Evolutionary conservation across 2,797 vertebrate species (phyloP).

Genomic region (Brachymystax lenok): DNA sequence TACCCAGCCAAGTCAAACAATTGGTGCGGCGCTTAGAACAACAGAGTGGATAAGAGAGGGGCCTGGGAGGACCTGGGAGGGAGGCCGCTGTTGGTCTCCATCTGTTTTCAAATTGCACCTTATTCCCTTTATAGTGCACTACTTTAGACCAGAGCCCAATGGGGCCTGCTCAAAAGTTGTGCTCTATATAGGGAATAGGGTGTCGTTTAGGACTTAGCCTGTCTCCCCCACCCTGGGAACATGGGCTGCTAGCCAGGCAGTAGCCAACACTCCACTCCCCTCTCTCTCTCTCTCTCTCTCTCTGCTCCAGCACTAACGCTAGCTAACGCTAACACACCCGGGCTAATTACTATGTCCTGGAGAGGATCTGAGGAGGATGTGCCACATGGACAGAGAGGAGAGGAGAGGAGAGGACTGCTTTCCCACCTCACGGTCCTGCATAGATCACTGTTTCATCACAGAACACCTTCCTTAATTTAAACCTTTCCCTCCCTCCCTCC

Average conservation of each 20-base stretch:
- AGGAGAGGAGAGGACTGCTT: slow-evolving; percentile 73
- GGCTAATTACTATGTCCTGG: slow-evolving; percentile 78
- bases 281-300: slow-evolving; percentile 65
- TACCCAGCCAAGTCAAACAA: slow-evolving; percentile 84
- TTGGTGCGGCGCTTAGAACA: slow-evolving; percentile 78
- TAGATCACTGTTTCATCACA: slow-evolving; percentile 70
- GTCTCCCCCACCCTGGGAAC: slow-evolving; percentile 70
- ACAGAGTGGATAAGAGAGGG: slow-evolving; percentile 70
- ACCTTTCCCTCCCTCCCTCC: slow-evolving; percentile 38
- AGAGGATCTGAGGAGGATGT: slow-evolving; percentile 82
- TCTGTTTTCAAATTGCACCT: not conserved
- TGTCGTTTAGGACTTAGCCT: slow-evolving; percentile 12
- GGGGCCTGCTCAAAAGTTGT: no score
- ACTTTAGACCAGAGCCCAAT: not conserved
- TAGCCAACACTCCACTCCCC: slow-evolving; percentile 56
- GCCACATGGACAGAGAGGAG: slow-evolving; percentile 80
- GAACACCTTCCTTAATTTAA: slow-evolving; percentile 66
- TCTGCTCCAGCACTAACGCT: slow-evolving; percentile 63
- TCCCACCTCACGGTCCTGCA: slow-evolving; percentile 77
- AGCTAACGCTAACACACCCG: slow-evolving; percentile 64
- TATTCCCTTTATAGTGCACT: not conserved
- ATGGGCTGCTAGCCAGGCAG: slow-evolving; percentile 61
- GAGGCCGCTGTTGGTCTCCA: not conserved
- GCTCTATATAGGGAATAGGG: no score
- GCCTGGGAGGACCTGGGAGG: slow-evolving; percentile 30